Base-by-base conservation (phyloP, 2,888 invertebrate genomes). In the Abrostola tripartita region DNA sequence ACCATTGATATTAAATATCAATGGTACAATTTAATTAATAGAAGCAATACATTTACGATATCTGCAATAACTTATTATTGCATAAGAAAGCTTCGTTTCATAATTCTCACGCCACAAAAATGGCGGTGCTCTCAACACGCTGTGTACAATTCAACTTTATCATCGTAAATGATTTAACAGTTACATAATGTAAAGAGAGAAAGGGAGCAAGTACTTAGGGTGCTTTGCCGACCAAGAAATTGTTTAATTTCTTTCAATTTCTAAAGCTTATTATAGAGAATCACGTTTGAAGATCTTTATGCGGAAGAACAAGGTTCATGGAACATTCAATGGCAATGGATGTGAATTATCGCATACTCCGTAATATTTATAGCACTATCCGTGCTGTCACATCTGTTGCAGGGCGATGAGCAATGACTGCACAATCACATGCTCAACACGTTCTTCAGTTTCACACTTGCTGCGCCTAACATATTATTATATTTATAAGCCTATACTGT, bases 201-300 rank as follows among this genome's bases (percentile, higher is more conserved):
- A 71, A 71, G 54, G 73, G 63, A 63, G 47, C 67, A 52, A 61
- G 56, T 54, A 61, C 54, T 63, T 49, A 55, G 8, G 60, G 57
- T 44, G 73, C 24, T 63, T 57, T 40, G 36, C 52, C 63, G 60
- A 72, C 60, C 73, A 72, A 55, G 71, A 50, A 68, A 71, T 71
- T 61, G 63, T 71, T 47, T 67, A 68, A 57, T 57, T 36, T n/a
- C 5, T 42, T 72, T 51, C 52, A 68, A 71, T 68, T 71, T 60
- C 63, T 61, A 52, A n/a, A n/a, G n/a, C n/a, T n/a, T n/a, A 52
- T 67, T 37, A 47, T 51, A 36, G 52, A n/a, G 37, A 57, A 47
- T 42, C 55, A 71, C 72, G 59, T 47, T 47, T 10, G 0, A 24
- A 5, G 10, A 35, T 35, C 35, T 35, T 9, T 12, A n/a, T 12